Conservation (phyloP, 2,113 vertebrate species). For the Vanacampus margaritifer region DNA sequence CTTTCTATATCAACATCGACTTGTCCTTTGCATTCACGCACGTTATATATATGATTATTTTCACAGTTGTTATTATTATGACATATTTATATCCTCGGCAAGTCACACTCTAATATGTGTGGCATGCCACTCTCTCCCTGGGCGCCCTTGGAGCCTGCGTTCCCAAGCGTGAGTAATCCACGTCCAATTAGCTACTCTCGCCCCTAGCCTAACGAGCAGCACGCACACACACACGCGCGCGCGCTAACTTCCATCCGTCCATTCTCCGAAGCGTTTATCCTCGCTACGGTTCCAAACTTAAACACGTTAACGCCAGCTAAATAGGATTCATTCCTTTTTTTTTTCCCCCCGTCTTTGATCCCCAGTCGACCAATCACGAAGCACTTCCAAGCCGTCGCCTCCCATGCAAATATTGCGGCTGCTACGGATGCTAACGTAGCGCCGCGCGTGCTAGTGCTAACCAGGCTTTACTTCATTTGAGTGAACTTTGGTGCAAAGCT, state of each 20-base stretch:
- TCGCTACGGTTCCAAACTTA: constrained; percentile 8
- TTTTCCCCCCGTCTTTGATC: neutral
- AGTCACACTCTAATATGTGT: neutral
- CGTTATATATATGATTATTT: neutral
- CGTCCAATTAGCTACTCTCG: constrained; percentile 62
- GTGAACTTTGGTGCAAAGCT: neutral
- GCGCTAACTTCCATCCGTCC: neutral
- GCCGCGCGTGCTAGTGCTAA: no score
- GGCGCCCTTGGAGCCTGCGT: constrained; percentile 45
- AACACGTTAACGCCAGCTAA: constrained; percentile 57
- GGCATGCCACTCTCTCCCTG: constrained; percentile 7
- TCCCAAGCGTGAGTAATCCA: constrained; percentile 65
- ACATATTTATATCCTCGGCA: constrained; percentile 38
- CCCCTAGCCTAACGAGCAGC: constrained; percentile 48
- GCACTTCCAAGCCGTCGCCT: neutral
- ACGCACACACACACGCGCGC: constrained; percentile 2
- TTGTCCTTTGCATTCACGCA: neutral
- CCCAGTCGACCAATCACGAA: constrained; percentile 7
- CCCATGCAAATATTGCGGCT: neutral
- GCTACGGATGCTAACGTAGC: neutral
- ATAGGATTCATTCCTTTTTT: constrained; percentile 51
- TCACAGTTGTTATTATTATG: neutral
- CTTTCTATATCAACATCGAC: neutral
- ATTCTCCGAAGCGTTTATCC: no score
- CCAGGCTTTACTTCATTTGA: neutral